Evolutionary conservation across 2,113 vertebrate genomes (phyloP).

Genomic region (Eidolon helvum): DNA sequence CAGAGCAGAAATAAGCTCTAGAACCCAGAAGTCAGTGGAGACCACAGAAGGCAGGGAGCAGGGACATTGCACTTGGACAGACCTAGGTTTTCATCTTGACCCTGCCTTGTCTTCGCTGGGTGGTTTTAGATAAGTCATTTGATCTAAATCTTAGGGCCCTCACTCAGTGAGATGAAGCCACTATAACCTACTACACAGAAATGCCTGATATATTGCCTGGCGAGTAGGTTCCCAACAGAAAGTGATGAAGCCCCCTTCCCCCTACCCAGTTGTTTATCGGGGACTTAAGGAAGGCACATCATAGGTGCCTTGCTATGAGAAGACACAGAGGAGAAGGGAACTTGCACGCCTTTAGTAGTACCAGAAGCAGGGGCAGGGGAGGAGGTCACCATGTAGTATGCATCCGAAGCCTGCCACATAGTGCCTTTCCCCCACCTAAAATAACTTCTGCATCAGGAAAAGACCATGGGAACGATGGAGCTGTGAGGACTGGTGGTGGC

Average conservation of each 20-base stretch:
- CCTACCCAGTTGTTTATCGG: background rate
- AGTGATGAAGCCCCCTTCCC: background rate
- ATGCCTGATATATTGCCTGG: background rate
- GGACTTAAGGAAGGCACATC: background rate
- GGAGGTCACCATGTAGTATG: background rate
- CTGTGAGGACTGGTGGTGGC: background rate
- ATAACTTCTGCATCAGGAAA: background rate
- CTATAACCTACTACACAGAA: background rate
- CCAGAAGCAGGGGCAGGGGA: background rate
- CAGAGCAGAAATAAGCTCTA: background rate
- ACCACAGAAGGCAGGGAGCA: background rate
- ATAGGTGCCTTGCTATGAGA: background rate
- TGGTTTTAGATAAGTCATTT: background rate
- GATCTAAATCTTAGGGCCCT: background rate
- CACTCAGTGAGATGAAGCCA: background rate
- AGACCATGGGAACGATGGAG: accelerated
- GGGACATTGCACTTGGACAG: background rate
- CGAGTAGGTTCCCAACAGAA: background rate
- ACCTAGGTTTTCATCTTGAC: background rate
- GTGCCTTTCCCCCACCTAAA: background rate
- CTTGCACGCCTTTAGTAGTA: background rate
- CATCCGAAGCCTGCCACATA: background rate
- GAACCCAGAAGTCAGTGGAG: background rate
- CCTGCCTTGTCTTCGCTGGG: background rate
- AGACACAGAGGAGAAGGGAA: background rate